A percentile compares a stretch with the other conserved stretches of the same genome.
Evolutionary conservation across 2,797 vertebrate species (phyloP).

Genomic region (Atherinosoma microstoma): DNA sequence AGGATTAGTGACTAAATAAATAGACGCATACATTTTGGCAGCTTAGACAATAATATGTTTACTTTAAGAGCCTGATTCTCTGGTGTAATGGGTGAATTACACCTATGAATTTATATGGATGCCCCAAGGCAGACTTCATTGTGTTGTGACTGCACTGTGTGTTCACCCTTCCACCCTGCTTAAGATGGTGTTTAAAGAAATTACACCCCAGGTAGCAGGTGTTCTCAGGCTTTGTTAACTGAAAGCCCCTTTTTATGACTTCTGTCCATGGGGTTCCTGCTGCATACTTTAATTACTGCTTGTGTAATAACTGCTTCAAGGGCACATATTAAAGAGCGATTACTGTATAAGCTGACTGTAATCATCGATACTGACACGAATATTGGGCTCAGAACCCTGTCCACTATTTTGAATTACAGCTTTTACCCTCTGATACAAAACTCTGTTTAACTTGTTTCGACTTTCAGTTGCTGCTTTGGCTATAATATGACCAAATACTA

Average conservation of each 20-base stretch:
- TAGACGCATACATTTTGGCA: slow-evolving; percentile 54
- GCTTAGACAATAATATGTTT: slow-evolving; percentile 68
- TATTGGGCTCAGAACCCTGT: background rate
- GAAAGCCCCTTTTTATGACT: slow-evolving; percentile 63
- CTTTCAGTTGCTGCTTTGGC: background rate
- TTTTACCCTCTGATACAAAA: slow-evolving; percentile 18
- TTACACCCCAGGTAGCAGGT: slow-evolving; percentile 72
- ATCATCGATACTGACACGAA: slow-evolving; percentile 29
- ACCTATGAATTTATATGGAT: slow-evolving; percentile 68
- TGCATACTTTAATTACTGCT: slow-evolving; percentile 47
- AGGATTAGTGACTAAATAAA: slow-evolving; percentile 31
- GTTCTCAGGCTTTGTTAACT: slow-evolving; percentile 69
- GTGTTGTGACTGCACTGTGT: slow-evolving; percentile 62
- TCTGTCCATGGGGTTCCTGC: slow-evolving; percentile 53
- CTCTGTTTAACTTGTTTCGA: background rate
- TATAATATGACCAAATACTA: background rate
- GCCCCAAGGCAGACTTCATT: slow-evolving; percentile 61
- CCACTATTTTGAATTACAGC: slow-evolving; percentile 26
- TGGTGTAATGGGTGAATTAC: slow-evolving; percentile 70
- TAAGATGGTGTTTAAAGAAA: slow-evolving; percentile 77
- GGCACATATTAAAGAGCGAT: slow-evolving; percentile 59
- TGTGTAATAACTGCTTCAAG: slow-evolving; percentile 61
- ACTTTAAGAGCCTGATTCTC: slow-evolving; percentile 75
- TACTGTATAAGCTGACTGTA: slow-evolving; percentile 37
- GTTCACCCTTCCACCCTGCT: slow-evolving; percentile 61